Percentiles rank a stretch among this genome's conserved stretches.
Conservation (phyloP, 2,797 vertebrate genomes). For the Urophycis tenuis region DNA sequence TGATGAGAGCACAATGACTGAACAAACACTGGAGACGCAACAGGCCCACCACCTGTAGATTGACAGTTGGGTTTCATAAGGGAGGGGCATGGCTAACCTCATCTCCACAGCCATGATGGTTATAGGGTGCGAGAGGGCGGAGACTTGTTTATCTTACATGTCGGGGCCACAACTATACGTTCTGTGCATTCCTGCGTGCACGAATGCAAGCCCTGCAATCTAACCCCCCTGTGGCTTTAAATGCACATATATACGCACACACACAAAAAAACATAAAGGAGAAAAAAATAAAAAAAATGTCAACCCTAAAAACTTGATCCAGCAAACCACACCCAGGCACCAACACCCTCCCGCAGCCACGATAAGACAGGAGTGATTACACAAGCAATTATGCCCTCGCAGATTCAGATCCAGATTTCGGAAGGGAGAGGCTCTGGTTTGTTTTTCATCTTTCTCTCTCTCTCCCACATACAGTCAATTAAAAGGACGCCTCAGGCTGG, state of each 20-base stretch:
- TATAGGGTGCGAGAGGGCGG: background rate
- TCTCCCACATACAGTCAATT: background rate
- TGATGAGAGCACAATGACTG: background rate
- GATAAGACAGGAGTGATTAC: background rate
- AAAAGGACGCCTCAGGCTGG: conserved; percentile 46
- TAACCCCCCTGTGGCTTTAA: background rate
- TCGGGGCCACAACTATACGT: background rate
- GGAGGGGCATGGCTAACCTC: background rate
- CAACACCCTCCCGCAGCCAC: background rate
- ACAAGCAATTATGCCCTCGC: background rate
- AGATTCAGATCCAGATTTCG: background rate
- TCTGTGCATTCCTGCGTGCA: background rate
- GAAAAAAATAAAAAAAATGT: background rate
- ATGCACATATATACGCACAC: background rate
- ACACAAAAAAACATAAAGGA: too few species aligned
- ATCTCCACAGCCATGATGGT: background rate
- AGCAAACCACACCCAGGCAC: background rate
- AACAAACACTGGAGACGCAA: background rate
- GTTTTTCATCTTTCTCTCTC: too few species aligned
- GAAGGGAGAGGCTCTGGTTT: background rate
- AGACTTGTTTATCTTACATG: background rate
- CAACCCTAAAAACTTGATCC: background rate
- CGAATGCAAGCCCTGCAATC: background rate
- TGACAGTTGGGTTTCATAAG: background rate
- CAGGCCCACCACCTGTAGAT: background rate